Conservation (phyloP, 2,888 invertebrate genomes). For the Calameuta pallipes region DNA sequence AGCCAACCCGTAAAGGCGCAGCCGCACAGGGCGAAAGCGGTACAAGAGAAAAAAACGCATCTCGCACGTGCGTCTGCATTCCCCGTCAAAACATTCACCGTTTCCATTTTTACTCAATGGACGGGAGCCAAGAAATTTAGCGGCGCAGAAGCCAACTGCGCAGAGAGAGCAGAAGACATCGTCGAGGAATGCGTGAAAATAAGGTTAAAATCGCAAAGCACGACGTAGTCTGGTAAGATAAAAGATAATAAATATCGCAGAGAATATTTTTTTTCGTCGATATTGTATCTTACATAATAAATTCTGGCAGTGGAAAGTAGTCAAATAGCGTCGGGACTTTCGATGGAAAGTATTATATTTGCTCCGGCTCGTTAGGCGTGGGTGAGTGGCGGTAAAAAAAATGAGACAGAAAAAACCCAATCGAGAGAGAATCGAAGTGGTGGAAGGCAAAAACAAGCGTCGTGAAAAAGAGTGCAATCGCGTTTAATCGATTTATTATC, state of each 20-base stretch:
- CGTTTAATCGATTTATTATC: constrained; percentile 5
- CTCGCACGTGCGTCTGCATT: not conserved
- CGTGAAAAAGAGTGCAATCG: not conserved
- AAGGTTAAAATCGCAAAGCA: not conserved
- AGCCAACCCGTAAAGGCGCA: constrained; percentile 20
- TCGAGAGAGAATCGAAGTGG: not conserved
- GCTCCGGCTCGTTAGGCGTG: constrained; percentile 6
- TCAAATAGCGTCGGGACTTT: not conserved
- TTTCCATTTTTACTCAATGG: not conserved
- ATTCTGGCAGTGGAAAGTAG: not conserved
- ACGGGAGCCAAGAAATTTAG: not conserved
- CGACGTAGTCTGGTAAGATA: not conserved
- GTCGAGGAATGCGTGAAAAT: not conserved
- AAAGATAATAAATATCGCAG: not conserved
- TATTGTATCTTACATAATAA: not conserved
- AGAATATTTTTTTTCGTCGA: not conserved
- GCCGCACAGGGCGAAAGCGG: constrained; percentile 8
- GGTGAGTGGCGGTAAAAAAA: not conserved
- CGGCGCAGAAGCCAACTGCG: not conserved
- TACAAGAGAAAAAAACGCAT: not conserved
- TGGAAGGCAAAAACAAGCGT: not conserved
- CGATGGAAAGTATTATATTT: constrained; percentile 4
- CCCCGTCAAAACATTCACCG: not conserved
- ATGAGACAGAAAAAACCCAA: not conserved
- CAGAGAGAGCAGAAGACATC: not conserved